Evolutionary conservation across 1,140 invertebrate species (phyloP), one percentile per base, ranked within the genome.

Genomic region (Palaemon carinicauda): DNA sequence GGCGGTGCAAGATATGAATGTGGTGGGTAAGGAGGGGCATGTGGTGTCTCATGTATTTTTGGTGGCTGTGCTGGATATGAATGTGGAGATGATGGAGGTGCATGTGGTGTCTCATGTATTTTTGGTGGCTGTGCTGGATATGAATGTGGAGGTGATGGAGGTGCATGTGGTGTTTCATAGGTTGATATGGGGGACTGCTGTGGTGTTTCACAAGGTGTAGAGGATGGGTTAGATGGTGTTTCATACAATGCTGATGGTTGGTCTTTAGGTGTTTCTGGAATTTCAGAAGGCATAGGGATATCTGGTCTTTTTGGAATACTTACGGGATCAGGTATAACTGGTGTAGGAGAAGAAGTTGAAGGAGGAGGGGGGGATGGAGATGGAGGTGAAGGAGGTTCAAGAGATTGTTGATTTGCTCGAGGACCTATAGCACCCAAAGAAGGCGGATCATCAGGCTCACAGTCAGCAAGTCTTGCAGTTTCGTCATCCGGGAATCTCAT

Each of bases 271-370:
- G 41, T 41, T 41, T 69, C 41, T 21, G 65, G 24, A 21, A 73
- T 31, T 50, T 53, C 56, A 27, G 51, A 31, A 7, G 50, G 51
- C 5, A 56, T 10, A 24, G 80, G 69, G 54, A 82, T 53, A 52
- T 74, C 65, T 15, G 80, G 69, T 74, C 51, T 73, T 1, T 10
- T 24, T 12, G 75, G 83, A 74, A 79, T 85, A 85, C 75, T 85
- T 85, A 85, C 83, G 41, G 81, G 51, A 50, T 51, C 69, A 33
- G 69, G 41, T 24, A 41, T 52, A 51, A 83, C 69, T 65, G 54
- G 75, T 50, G 74, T 53, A 84, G 82, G 82, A 85, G 75, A 51
- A 85, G 75, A 29, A 78, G 83, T 24, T 50, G 56, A 31, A 33
- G 80, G 14, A 81, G 60, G 27, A 21, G 82, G 31, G 51, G 56